Evolutionary conservation across 2,888 invertebrate genomes (phyloP), one percentile per base, ranked within the genome.

Genomic region (Heteropelma amictum): DNA sequence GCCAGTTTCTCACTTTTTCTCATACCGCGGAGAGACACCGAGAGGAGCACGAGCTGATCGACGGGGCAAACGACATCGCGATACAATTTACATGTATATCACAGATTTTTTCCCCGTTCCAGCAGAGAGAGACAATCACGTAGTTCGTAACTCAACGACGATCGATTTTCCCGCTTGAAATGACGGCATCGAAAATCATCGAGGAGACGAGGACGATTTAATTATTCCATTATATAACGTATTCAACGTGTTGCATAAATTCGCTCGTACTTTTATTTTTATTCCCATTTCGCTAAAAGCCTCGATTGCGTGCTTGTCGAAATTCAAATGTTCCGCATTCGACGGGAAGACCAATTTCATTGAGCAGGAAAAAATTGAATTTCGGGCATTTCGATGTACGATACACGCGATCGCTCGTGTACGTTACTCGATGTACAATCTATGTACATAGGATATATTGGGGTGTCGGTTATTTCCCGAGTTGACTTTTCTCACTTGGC

Each of bases 71-170:
- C n/a, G n/a, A n/a, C n/a, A n/a, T n/a, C n/a, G n/a, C n/a, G n/a
- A n/a, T n/a, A n/a, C n/a, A n/a, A n/a, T n/a, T n/a, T n/a, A n/a
- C n/a, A n/a, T n/a, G n/a, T n/a, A n/a, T n/a, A n/a, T n/a, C n/a
- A n/a, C n/a, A n/a, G n/a, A n/a, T n/a, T n/a, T n/a, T n/a, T n/a
- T n/a, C n/a, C n/a, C n/a, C n/a, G n/a, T n/a, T n/a, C n/a, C n/a
- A n/a, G n/a, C n/a, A 49, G 47, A 68, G 78, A 84, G 79, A 83
- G 85, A 86, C 84, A 86, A 86, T 86, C 84, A 84, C 82, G 61
- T 63, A 69, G 64, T 53, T 68, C 71, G 14, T 5, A 65, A 60
- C 64, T 47, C 35, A 35, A 56, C 51, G 14, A 28, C 58, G 58
- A 58, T 58, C 72, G 78, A 74, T 53, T 49, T 61, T 61, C 54